Evolutionary conservation across 1,140 invertebrate species (phyloP).

Genomic region (Macrostomum lignano): DNA sequence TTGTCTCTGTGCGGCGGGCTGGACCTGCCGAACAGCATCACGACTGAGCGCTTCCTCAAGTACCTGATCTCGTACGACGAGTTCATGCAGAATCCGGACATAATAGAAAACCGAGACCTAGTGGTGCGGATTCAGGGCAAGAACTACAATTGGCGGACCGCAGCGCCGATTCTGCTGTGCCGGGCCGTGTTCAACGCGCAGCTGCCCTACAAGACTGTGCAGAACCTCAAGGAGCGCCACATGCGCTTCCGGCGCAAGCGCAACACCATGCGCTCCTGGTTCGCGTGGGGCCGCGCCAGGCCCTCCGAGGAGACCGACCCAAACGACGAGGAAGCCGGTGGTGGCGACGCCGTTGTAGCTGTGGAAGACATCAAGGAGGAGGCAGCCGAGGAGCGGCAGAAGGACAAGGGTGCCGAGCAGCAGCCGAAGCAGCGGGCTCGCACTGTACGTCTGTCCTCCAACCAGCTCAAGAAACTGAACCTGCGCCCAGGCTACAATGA

Average conservation of each 20-base stretch:
- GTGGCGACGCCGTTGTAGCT: too few species aligned
- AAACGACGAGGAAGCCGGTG: not conserved
- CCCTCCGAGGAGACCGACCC: slow-evolving; percentile 3
- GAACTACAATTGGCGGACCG: slow-evolving; percentile 49
- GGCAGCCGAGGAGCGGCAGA: too few species aligned
- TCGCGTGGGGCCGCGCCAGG: not conserved
- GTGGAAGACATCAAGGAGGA: too few species aligned
- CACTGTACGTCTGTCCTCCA: slow-evolving; percentile 58
- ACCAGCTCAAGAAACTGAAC: slow-evolving; percentile 58
- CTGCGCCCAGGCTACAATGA: slow-evolving; percentile 72
- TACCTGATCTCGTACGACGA: slow-evolving; percentile 50
- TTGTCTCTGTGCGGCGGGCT: slow-evolving; percentile 45
- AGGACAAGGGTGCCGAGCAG: too few species aligned
- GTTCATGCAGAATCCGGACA: slow-evolving; percentile 42
- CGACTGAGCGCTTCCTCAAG: slow-evolving; percentile 36
- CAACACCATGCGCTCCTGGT: slow-evolving; percentile 1
- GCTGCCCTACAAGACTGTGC: slow-evolving; percentile 31
- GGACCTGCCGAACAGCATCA: not conserved
- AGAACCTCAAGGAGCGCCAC: slow-evolving; percentile 6
- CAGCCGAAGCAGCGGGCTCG: too few species aligned
- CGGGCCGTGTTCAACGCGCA: slow-evolving; percentile 50
- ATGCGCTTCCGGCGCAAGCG: slow-evolving; percentile 4
- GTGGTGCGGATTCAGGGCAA: slow-evolving; percentile 57
- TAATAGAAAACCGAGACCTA: slow-evolving; percentile 48
- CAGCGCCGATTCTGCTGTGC: slow-evolving; percentile 54